Conservation (phyloP, 2,113 vertebrate genomes). For the human (Homo sapiens) region GRCh38 chr14:34046001-34046500, state of each 20-base stretch:
- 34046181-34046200: background rate
- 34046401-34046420: too few relatives aligned
- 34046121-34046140: background rate
- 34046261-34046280: background rate
- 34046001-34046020: background rate
- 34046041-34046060: slow-evolving; percentile 2
- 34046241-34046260: background rate
- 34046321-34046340: too few relatives aligned
- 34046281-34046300: too few relatives aligned
- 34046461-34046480: too few relatives aligned
- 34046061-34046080: background rate
- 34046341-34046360: too few relatives aligned
- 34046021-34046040: background rate
- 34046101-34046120: background rate
- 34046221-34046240: background rate
- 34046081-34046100: background rate
- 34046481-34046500: too few relatives aligned
- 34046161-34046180: background rate
- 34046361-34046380: too few relatives aligned
- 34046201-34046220: background rate
- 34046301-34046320: too few relatives aligned
- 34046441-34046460: too few relatives aligned
- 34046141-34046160: background rate
- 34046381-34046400: too few relatives aligned
- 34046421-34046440: too few relatives aligned